Conservation (phyloP, 2,888 invertebrate species). For the Drosophila pullipes region DNA sequence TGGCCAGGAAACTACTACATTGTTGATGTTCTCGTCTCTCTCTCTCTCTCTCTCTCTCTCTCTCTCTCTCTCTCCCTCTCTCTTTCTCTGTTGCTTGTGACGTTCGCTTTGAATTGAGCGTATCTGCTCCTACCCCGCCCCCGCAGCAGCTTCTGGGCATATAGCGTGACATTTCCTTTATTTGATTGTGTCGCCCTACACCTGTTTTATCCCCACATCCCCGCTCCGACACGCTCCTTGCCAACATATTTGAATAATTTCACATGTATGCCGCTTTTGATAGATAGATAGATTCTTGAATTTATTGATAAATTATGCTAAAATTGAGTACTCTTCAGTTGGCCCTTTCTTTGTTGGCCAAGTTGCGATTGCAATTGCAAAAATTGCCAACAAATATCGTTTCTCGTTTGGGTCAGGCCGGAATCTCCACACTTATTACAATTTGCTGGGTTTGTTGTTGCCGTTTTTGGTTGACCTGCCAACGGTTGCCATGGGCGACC, state of each 20-base stretch:
- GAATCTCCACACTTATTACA: conserved; percentile 23
- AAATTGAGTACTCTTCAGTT: conserved; percentile 12
- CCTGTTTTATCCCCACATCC: conserved; percentile 2
- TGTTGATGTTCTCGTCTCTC: conserved; percentile 53
- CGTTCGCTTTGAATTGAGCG: conserved; percentile 37
- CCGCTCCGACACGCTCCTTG: neutral
- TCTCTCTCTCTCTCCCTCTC: conserved; percentile 2
- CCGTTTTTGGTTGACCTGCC: conserved; percentile 64
- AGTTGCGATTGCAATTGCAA: conserved; percentile 40
- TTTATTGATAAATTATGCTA: conserved; percentile 63
- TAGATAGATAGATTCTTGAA: conserved; percentile 55
- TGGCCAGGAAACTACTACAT: conserved; percentile 60
- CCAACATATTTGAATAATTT: conserved; percentile 60
- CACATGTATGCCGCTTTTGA: conserved; percentile 45
- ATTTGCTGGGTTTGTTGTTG: conserved; percentile 41
- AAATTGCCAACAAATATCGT: conserved; percentile 27
- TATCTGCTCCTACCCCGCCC: conserved; percentile 7
- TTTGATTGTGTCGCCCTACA: conserved; percentile 69
- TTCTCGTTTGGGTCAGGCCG: conserved; percentile 17
- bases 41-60: neutral
- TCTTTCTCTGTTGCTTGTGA: conserved; percentile 24
- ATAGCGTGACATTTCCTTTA: conserved; percentile 80
- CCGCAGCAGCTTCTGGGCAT: conserved; percentile 48
- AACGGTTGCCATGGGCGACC: conserved; percentile 75
- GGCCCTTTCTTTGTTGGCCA: conserved; percentile 19